Base-by-base conservation (phyloP, 2,888 invertebrate species). In the Drepanosiphum platanoidis region DNA sequence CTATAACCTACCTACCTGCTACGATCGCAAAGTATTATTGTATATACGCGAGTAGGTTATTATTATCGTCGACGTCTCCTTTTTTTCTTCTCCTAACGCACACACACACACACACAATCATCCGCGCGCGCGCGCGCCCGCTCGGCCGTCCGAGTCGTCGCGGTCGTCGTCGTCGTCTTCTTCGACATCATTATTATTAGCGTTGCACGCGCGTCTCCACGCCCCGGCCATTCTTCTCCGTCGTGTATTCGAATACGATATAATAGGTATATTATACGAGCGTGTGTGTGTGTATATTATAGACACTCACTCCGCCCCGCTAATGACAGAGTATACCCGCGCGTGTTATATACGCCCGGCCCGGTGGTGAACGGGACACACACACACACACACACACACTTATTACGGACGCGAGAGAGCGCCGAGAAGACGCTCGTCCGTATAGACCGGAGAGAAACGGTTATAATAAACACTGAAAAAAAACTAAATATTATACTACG, bases 221-320 rank as follows among this genome's bases (percentile, higher is more conserved):
- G 82, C 82, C 82, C 82, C 82, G 72, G 42, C 82, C 82, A 71
- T 82, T 82, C 72, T 79, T 72, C 72, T 64, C 36, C 66, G 36
- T n/a, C 80, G 18, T 15, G 34, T 34, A 32, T 32, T 32, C 61
- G 32, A 30, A 32, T 30, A 64, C 13, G 22, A 64, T 64, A n/a
- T 72, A 72, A n/a, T n/a, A n/a, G n/a, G n/a, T n/a, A n/a, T n/a
- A n/a, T n/a, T 22, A 27, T 18, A 27, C 72, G 11, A 3, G 42
- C 27, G 30, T 15, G 27, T 72, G 72, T 30, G 11, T 36, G 30
- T 27, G 7, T 30, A 7, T 27, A n/a, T n/a, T 52, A 42, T 32
- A 7, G 27, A 42, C 42, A n/a, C n/a, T 52, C 72, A 42, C 82
- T 72, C 82, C 82, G 72, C 82, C 82, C 82, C 27, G 82, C 64